Conservation (phyloP, 2,113 vertebrate species). For the Phoenicopterus ruber region DNA sequence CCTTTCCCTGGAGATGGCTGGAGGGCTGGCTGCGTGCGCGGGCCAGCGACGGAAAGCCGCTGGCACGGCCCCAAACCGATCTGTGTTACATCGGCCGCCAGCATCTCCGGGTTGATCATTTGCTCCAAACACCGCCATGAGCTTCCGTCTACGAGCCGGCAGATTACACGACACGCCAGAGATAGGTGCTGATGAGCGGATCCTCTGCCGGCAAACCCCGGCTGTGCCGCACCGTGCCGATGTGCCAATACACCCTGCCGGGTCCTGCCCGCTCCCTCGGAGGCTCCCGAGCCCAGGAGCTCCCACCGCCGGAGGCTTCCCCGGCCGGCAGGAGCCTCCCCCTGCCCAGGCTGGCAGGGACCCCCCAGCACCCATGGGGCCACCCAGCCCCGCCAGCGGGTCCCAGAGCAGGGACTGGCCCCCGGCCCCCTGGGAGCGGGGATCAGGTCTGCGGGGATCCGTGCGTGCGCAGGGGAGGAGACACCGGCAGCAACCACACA, state of each 20-base stretch:
- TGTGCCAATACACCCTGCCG: not conserved
- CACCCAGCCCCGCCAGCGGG: fast-evolving
- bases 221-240: not conserved
- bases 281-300: not conserved
- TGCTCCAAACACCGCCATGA: not conserved
- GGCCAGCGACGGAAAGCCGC: not conserved
- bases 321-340: not conserved
- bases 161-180: not conserved
- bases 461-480: not conserved
- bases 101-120: fast-evolving
- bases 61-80: not conserved
- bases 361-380: fast-evolving
- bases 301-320: fast-evolving
- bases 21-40: fast-evolving
- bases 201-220: not conserved
- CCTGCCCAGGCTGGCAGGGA: not conserved
- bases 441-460: not conserved
- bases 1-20: not conserved
- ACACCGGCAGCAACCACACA: not conserved
- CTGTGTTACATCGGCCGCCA: fast-evolving
- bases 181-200: not conserved
- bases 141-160: fast-evolving
- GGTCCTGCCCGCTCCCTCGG: not conserved
- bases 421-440: not conserved
- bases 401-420: not conserved